Evolutionary conservation across 2,113 vertebrate genomes (phyloP).

Genomic region (Phyllostomus discolor): DNA sequence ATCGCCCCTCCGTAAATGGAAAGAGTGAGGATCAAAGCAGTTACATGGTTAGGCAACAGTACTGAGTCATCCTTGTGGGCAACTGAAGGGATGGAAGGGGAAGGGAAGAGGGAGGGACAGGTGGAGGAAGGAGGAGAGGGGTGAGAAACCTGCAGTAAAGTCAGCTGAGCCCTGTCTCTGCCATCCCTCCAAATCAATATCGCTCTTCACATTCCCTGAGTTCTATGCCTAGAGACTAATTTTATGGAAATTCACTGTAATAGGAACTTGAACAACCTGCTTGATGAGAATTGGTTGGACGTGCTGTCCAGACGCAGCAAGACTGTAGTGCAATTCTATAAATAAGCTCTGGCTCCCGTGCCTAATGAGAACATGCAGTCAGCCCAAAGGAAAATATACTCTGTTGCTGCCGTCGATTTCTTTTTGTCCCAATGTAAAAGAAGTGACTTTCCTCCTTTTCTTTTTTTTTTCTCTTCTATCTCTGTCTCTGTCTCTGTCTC

Average conservation of each 20-base stretch:
- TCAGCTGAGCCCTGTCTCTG: not conserved
- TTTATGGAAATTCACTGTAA: not conserved
- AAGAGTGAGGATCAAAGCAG: not conserved
- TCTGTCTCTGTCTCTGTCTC: no score
- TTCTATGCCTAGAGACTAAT: not conserved
- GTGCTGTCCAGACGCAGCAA: not conserved
- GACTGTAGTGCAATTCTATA: constrained; percentile 22
- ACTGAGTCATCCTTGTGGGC: not conserved
- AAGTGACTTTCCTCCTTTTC: not conserved
- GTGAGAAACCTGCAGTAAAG: not conserved
- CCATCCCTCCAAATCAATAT: not conserved
- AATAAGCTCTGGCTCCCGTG: constrained; percentile 24
- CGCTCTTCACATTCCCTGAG: not conserved
- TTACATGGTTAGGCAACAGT: not conserved
- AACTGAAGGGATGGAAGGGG: not conserved
- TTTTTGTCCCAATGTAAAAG: not conserved
- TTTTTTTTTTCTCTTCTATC: not conserved
- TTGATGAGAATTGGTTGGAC: constrained; percentile 22
- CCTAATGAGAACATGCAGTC: constrained; percentile 25
- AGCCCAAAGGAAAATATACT: not conserved
- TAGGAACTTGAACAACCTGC: not conserved
- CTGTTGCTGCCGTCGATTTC: constrained; percentile 4
- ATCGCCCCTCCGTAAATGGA: not conserved
- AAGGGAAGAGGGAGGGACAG: not conserved
- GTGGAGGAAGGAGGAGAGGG: not conserved